These are phyloP conservation scores for Teleiodes luculella DNA, from an alignment of 2,888 invertebrate genomes.

Conservation along the genomic window DNA sequence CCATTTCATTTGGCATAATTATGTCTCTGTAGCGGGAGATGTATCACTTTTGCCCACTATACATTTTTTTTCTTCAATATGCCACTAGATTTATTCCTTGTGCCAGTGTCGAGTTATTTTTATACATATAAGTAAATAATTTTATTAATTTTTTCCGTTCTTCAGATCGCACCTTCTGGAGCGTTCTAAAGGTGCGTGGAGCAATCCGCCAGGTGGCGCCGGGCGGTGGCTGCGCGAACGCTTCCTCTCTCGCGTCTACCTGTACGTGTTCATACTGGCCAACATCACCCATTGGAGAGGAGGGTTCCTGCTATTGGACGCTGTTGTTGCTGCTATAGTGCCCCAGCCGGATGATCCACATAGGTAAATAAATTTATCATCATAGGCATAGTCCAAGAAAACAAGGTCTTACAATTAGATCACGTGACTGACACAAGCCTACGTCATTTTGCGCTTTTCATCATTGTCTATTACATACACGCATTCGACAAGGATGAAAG, in stretches of 20 bases:
- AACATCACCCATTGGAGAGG: slow-evolving; percentile 94
- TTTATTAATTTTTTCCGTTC: slow-evolving; percentile 9
- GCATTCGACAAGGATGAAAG: too few species aligned
- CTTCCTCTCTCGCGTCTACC: slow-evolving; percentile 83
- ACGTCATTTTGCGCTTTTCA: too few species aligned
- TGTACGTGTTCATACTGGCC: slow-evolving; percentile 84
- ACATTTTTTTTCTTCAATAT: too few species aligned
- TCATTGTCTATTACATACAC: too few species aligned
- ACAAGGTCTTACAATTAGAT: too few species aligned
- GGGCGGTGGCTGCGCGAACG: slow-evolving; percentile 58
- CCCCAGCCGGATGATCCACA: slow-evolving; percentile 47
- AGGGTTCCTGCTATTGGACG: slow-evolving; percentile 86
- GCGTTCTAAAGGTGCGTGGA: slow-evolving; percentile 53
- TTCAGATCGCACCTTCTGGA: slow-evolving; percentile 49
- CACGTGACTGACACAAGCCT: too few species aligned
- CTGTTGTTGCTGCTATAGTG: slow-evolving; percentile 74
- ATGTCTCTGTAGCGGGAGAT: too few species aligned
- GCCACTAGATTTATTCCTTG: too few species aligned
- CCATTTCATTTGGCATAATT: too few species aligned
- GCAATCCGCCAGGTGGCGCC: slow-evolving; percentile 34
- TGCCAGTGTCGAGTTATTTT: too few species aligned
- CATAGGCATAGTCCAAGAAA: too few species aligned
- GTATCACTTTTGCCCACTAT: too few species aligned
- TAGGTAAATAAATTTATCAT: slow-evolving; percentile 37
- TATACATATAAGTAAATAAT: background rate